These are phyloP conservation scores for Nixonia krombeini DNA, from an alignment of 1,140 invertebrate species.

Conservation along the genomic window DNA sequence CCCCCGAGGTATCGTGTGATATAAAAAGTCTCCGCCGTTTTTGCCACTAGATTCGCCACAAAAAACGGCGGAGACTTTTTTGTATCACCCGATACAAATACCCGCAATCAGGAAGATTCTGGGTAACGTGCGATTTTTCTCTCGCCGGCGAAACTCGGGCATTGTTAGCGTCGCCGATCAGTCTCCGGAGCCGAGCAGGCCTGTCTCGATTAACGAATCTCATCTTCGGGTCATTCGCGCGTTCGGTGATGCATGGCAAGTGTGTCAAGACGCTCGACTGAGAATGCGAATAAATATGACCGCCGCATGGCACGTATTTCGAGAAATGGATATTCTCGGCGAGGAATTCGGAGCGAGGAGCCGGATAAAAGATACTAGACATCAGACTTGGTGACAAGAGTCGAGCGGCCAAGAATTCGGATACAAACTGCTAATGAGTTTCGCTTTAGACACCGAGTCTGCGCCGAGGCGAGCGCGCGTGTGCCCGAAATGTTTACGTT, in stretches of 20 bases:
- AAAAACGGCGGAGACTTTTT: too few species aligned
- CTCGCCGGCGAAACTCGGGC: too few species aligned
- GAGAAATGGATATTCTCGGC: slow-evolving; percentile 42
- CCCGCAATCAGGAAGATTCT: too few species aligned
- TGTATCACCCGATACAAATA: too few species aligned
- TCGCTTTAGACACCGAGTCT: slow-evolving; percentile 12
- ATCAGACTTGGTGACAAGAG: slow-evolving; percentile 44
- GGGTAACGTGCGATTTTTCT: too few species aligned
- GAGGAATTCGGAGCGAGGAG: slow-evolving; percentile 37
- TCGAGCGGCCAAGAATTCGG: slow-evolving; percentile 38
- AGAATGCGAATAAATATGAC: slow-evolving; percentile 45
- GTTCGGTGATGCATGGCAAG: slow-evolving; percentile 12
- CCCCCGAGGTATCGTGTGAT: too few species aligned
- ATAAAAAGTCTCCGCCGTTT: too few species aligned
- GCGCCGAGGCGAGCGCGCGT: neutral
- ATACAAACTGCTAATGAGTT: slow-evolving; percentile 49
- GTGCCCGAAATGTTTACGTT: neutral
- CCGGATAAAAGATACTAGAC: slow-evolving; percentile 43
- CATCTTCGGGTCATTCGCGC: slow-evolving; percentile 10
- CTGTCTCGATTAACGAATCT: slow-evolving; percentile 9
- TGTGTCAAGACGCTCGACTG: slow-evolving; percentile 14
- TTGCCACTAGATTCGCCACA: too few species aligned
- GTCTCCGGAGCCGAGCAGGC: neutral
- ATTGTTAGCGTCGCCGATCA: too few species aligned
- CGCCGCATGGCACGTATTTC: slow-evolving; percentile 23